Conservation (phyloP, 1,140 invertebrate genomes). For the Subanguina moxae region DNA sequence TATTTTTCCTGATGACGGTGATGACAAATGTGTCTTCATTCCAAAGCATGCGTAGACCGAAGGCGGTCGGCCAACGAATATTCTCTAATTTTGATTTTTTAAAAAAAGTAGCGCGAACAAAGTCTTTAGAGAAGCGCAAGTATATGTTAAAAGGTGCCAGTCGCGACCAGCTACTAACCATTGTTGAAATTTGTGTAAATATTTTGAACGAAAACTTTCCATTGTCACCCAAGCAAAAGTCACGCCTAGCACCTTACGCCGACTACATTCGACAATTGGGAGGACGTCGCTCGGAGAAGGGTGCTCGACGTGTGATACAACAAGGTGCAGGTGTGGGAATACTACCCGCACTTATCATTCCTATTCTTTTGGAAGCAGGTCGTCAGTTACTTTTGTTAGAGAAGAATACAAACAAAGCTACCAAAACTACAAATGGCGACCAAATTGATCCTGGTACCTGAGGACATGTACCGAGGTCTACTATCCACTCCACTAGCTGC, state of each 20-base stretch:
- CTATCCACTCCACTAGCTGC: not conserved
- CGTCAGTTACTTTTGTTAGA: no score
- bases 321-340: slow-evolving; percentile 13
- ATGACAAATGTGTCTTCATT: not conserved
- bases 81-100: not conserved
- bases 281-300: not conserved
- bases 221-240: slow-evolving; percentile 2
- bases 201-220: not conserved
- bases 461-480: slow-evolving; percentile 19
- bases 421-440: slow-evolving; percentile 13
- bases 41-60: not conserved
- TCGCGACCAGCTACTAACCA: not conserved
- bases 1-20: slow-evolving; percentile 17
- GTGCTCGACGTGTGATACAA: slow-evolving; percentile 11
- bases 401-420: not conserved
- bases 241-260: not conserved
- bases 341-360: slow-evolving; percentile 16
- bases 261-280: slow-evolving; percentile 5
- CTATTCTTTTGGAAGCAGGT: slow-evolving; percentile 13
- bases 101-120: not conserved
- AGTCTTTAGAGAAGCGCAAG: not conserved
- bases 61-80: not conserved
- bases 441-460: slow-evolving; percentile 15
- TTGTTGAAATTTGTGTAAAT: slow-evolving; percentile 18
- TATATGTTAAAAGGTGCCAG: not conserved